Conservation (phyloP, 2,797 vertebrate genomes). For the Cuniculus paca region DNA sequence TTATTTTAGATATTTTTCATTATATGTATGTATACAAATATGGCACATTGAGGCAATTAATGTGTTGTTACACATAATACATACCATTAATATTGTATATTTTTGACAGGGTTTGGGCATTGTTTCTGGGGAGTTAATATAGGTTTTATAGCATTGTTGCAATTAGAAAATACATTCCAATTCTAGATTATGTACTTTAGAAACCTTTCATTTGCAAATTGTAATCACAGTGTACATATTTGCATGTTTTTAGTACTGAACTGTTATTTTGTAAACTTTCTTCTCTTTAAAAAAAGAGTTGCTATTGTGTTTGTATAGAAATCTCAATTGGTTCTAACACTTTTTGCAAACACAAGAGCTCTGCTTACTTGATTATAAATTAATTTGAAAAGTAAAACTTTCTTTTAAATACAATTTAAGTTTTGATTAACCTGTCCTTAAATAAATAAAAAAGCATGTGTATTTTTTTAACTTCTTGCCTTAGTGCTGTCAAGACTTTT, state of each 20-base stretch:
- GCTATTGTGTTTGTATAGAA: constrained; percentile 23
- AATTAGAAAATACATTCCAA: constrained; percentile 34
- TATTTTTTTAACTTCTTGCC: constrained; percentile 60
- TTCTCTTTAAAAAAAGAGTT: constrained; percentile 10
- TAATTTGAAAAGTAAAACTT: constrained; percentile 53
- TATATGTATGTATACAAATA: neutral
- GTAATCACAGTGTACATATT: constrained; percentile 18
- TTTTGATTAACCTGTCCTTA: constrained; percentile 20
- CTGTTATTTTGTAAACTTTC: constrained; percentile 21
- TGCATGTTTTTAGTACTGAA: constrained; percentile 65
- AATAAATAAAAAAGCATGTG: constrained; percentile 36
- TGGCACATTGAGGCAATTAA: neutral
- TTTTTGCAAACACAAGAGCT: constrained; percentile 33
- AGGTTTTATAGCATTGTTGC: constrained; percentile 31
- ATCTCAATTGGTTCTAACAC: neutral
- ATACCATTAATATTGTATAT: neutral
- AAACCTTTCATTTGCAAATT: constrained; percentile 53
- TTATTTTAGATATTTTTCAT: constrained; percentile 31
- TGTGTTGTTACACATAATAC: neutral
- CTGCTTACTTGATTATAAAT: constrained; percentile 31
- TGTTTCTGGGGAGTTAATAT: constrained; percentile 3
- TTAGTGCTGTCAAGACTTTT: constrained; percentile 66
- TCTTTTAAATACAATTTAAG: constrained; percentile 42
- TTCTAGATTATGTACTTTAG: constrained; percentile 46
- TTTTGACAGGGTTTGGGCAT: neutral